A percentile compares a stretch with the other conserved stretches of the same genome.
These are phyloP conservation scores for Scaptomyza graminum DNA, from an alignment of 1,140 invertebrate genomes.

Conservation along the genomic window DNA sequence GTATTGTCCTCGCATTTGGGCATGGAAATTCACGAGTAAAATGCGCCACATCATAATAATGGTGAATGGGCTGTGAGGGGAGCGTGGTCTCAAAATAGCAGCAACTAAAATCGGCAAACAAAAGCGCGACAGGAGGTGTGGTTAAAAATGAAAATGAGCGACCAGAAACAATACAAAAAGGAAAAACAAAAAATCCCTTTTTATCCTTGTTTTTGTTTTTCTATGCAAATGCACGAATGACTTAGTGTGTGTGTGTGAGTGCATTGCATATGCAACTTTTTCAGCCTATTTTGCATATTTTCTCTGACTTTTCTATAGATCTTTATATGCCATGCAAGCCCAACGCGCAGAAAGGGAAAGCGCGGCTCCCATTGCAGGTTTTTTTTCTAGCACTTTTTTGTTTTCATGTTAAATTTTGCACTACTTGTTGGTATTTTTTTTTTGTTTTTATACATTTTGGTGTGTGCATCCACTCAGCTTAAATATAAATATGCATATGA, in stretches of 20 bases:
- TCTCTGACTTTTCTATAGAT: slow-evolving; percentile 42
- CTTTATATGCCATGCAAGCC: slow-evolving; percentile 26
- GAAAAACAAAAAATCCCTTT: not conserved
- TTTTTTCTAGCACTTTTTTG: slow-evolving; percentile 62
- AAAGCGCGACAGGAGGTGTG: slow-evolving; percentile 23
- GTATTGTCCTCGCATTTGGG: slow-evolving; percentile 53
- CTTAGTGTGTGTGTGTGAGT: slow-evolving; percentile 3
- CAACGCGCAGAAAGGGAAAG: slow-evolving; percentile 53
- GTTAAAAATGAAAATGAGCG: slow-evolving; percentile 58
- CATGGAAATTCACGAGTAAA: slow-evolving; percentile 61
- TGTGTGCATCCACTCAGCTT: slow-evolving; percentile 20
- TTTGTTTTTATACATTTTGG: not conserved
- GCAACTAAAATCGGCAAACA: slow-evolving; percentile 35
- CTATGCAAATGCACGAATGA: slow-evolving; percentile 39
- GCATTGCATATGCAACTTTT: slow-evolving; percentile 57
- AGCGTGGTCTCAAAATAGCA: slow-evolving; percentile 60
- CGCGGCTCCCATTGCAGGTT: slow-evolving; percentile 7
- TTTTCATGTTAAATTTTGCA: slow-evolving; percentile 38
- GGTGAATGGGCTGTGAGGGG: not conserved
- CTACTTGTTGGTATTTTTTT: slow-evolving; percentile 16
- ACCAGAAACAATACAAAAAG: not conserved
- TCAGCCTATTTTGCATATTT: slow-evolving; percentile 68
- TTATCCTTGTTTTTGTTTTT: slow-evolving; percentile 17
- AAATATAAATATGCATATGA: slow-evolving; percentile 26
- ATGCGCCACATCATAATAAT: slow-evolving; percentile 34